Conservation (phyloP, 92 coral and sea anemone species). For the Ricordea florida region DNA sequence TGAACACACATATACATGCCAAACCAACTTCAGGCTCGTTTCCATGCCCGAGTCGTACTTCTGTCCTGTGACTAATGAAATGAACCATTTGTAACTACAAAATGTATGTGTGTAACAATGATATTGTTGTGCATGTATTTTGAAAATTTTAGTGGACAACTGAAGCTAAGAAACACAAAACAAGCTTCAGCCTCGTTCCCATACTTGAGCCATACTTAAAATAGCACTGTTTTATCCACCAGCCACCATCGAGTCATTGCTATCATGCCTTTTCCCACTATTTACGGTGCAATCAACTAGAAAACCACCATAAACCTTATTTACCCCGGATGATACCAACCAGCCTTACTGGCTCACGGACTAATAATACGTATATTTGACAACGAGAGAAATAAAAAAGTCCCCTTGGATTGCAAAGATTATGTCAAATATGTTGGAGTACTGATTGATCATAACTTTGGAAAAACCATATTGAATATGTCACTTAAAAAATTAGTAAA, state of each 20-base stretch:
- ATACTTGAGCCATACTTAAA: background rate
- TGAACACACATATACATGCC: background rate
- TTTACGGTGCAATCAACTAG: background rate
- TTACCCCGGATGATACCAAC: constrained; percentile 10
- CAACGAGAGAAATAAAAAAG: too few relatives aligned
- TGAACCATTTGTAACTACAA: background rate
- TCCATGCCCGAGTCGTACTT: background rate
- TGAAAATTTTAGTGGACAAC: background rate
- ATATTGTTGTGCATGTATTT: background rate
- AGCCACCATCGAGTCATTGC: constrained; percentile 8
- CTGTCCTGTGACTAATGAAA: background rate
- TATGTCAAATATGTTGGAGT: too few relatives aligned
- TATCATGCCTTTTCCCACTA: constrained; percentile 8
- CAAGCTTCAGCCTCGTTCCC: constrained; percentile 10
- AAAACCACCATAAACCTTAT: background rate
- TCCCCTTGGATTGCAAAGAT: too few relatives aligned
- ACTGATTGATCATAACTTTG: too few relatives aligned
- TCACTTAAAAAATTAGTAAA: too few relatives aligned
- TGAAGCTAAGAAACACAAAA: background rate
- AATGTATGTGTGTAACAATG: background rate
- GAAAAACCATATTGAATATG: too few relatives aligned
- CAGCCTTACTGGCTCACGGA: constrained; percentile 28
- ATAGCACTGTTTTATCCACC: background rate
- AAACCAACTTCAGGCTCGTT: background rate
- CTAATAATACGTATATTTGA: background rate